A percentile compares a stretch with the other conserved stretches of the same genome.
phyloP scores from a whole-genome alignment of 2,888 invertebrate species.

The Drosophila melanosoma region DNA sequence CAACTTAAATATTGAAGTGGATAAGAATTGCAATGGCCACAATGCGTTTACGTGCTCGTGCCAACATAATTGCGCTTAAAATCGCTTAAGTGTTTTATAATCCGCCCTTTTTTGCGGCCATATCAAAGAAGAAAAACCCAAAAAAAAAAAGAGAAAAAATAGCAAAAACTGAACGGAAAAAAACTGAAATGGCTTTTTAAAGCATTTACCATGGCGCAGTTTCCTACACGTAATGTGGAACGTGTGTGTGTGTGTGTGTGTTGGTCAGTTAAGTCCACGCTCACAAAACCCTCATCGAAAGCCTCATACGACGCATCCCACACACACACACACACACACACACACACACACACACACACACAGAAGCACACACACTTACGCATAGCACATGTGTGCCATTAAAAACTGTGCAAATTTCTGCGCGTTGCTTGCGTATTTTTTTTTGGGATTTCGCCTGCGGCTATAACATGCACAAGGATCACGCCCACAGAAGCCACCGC shows the following conservation, averaged over 20 bases:
- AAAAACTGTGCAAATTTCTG: constrained; percentile 70
- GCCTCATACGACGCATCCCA: constrained; percentile 31
- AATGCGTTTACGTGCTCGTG: constrained; percentile 67
- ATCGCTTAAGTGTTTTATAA: constrained; percentile 80
- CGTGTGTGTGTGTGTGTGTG: constrained; percentile 26
- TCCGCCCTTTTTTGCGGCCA: constrained; percentile 67
- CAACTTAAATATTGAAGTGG: constrained; percentile 60
- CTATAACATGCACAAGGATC: constrained; percentile 37
- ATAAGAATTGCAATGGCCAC: constrained; percentile 49
- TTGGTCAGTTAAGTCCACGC: constrained; percentile 65
- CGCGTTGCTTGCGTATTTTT: constrained; percentile 52
- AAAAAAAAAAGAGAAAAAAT: constrained; percentile 10
- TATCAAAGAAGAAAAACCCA: constrained; percentile 58
- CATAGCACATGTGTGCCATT: constrained; percentile 53
- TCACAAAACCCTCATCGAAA: constrained; percentile 57
- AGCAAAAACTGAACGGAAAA: constrained; percentile 22
- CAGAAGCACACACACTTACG: constrained; percentile 4
- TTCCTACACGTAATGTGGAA: constrained; percentile 26
- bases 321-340: constrained; percentile 23
- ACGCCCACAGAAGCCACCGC: constrained; percentile 51
- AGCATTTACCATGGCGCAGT: constrained; percentile 60
- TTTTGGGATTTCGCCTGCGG: constrained; percentile 38
- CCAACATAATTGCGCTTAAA: constrained; percentile 80
- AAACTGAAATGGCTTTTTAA: constrained; percentile 75
- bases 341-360: constrained; percentile 13